These are phyloP conservation scores for Rhaphigaster nebulosa DNA, from an alignment of 2,888 invertebrate species.

Conservation along the genomic window DNA sequence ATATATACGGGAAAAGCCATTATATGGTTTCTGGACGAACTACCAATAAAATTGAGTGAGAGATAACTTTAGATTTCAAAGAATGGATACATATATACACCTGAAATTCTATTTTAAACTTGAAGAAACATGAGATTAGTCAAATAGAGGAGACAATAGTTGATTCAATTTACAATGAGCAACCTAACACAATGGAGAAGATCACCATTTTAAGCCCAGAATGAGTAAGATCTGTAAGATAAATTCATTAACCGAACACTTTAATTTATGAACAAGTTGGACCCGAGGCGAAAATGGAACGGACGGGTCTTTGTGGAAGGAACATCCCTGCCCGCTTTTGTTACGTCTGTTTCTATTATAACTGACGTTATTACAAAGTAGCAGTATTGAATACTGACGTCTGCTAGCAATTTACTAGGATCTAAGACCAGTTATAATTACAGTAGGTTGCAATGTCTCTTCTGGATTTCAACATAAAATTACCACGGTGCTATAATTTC, in stretches of 20 bases:
- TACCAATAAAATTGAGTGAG: too few species aligned
- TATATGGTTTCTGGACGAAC: too few species aligned
- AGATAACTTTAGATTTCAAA: too few species aligned
- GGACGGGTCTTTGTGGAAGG: not conserved
- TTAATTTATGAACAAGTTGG: not conserved
- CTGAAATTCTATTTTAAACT: not conserved
- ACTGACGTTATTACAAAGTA: conserved; percentile 3
- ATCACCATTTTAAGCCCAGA: not conserved
- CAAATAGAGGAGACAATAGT: not conserved
- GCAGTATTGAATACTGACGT: not conserved
- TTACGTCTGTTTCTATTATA: not conserved
- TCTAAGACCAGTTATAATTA: not conserved
- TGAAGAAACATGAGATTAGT: not conserved
- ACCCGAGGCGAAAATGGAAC: not conserved
- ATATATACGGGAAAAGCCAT: too few species aligned
- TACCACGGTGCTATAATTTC: not conserved
- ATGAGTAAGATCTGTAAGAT: not conserved
- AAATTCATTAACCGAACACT: conserved; percentile 1
- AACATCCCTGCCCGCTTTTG: not conserved
- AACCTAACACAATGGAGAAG: not conserved
- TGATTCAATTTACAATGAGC: not conserved
- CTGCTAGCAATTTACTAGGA: not conserved
- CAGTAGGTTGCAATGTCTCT: not conserved
- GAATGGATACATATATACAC: not conserved
- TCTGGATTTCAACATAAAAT: not conserved